Evolutionary conservation across 2,888 invertebrate genomes (phyloP).

Genomic region (Eustalomyia histrio): DNA sequence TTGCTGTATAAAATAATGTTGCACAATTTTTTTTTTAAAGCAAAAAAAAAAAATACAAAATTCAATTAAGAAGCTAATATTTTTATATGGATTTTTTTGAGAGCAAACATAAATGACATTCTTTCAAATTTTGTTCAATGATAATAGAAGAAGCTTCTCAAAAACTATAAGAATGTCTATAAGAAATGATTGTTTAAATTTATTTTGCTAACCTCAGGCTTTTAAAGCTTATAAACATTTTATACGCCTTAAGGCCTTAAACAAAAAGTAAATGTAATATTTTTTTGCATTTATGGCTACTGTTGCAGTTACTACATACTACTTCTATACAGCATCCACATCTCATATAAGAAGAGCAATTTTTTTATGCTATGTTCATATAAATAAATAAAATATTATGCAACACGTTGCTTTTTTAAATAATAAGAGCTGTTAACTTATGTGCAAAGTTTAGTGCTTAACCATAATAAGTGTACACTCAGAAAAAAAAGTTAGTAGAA

Average conservation of each 20-base stretch:
- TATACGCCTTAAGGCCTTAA: constrained; percentile 52
- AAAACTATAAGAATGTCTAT: constrained; percentile 42
- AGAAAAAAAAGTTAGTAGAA: no score
- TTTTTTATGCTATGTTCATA: constrained; percentile 39
- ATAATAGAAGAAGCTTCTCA: not conserved
- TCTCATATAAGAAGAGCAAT: constrained; percentile 27
- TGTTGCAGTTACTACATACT: constrained; percentile 25
- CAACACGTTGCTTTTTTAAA: constrained; percentile 36
- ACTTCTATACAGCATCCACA: constrained; percentile 26
- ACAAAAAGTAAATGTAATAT: constrained; percentile 48
- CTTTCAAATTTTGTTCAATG: constrained; percentile 5
- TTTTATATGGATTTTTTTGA: constrained; percentile 25
- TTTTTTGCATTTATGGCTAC: constrained; percentile 52
- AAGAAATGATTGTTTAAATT: constrained; percentile 39
- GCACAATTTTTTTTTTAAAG: constrained; percentile 51
- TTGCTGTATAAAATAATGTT: constrained; percentile 23
- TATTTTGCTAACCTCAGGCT: constrained; percentile 30
- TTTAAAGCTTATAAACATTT: constrained; percentile 44
- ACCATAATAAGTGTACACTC: no score
- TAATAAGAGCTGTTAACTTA: no score
- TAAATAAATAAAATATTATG: constrained; percentile 43
- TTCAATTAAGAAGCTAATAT: constrained; percentile 46
- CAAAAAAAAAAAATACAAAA: constrained; percentile 31
- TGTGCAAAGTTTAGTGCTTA: no score
- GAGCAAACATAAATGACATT: constrained; percentile 47